Evolutionary conservation across 2,113 vertebrate species (phyloP).

Genomic region (Nesospiza acunhae): DNA sequence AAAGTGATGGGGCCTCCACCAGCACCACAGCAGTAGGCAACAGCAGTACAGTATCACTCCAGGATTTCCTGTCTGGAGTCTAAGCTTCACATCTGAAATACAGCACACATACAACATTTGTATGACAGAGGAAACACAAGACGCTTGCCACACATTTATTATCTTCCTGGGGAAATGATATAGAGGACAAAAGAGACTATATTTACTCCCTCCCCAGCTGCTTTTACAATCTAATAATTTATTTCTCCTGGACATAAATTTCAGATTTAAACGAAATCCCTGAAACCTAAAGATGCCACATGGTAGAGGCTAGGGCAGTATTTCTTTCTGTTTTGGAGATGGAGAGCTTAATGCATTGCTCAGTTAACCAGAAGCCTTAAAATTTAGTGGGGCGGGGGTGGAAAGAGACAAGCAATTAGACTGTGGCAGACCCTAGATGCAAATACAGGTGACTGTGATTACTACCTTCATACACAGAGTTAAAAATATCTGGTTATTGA

Average conservation of each 20-base stretch:
- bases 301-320: slow-evolving; percentile 21
- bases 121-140: slow-evolving; percentile 28
- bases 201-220: slow-evolving; percentile 55
- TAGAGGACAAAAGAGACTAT: slow-evolving; percentile 56
- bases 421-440: background rate
- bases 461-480: background rate
- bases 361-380: slow-evolving; percentile 29
- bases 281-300: slow-evolving; percentile 53
- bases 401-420: slow-evolving; percentile 16
- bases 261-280: slow-evolving; percentile 63
- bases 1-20: background rate
- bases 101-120: background rate
- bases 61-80: slow-evolving; percentile 43
- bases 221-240: slow-evolving; percentile 58
- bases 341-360: slow-evolving; percentile 30
- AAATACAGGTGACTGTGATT: background rate
- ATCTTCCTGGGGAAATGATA: slow-evolving; percentile 56
- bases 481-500: slow-evolving; percentile 58
- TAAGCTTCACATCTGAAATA: slow-evolving; percentile 10
- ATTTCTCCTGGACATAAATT: slow-evolving; percentile 60
- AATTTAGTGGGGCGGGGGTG: background rate
- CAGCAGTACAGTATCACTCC: background rate
- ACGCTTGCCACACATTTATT: slow-evolving; percentile 42
- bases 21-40: background rate
- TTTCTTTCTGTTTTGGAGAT: slow-evolving; percentile 53